Percentiles rank a stretch among this genome's conserved stretches.
Evolutionary conservation across 2,797 vertebrate species (phyloP).

Genomic region (Aeoliscus strigatus): DNA sequence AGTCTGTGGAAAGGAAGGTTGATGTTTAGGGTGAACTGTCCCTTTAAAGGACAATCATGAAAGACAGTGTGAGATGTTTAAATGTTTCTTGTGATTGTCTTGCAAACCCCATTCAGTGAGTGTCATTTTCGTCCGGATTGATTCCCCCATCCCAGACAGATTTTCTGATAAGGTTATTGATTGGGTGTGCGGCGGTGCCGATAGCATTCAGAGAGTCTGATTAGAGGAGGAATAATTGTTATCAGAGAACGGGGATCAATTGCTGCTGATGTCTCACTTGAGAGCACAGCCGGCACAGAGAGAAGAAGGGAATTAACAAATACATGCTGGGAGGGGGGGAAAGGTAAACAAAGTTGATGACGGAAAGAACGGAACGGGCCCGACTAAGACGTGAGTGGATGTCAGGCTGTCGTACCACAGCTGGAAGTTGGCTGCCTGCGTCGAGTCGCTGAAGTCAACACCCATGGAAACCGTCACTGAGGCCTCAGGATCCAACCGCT

Average conservation of each 20-base stretch:
- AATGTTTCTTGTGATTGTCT: slow-evolving; percentile 65
- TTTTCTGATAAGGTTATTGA: slow-evolving; percentile 91
- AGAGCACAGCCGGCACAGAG: slow-evolving; percentile 48
- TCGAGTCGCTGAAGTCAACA: slow-evolving; percentile 96
- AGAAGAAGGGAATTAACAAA: slow-evolving; percentile 6
- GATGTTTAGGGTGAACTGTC: neutral
- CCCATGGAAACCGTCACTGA: slow-evolving; percentile 89
- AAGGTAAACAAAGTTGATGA: too few species aligned
- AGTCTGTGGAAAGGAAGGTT: too few species aligned
- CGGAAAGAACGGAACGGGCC: too few species aligned
- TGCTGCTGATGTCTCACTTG: slow-evolving; percentile 77
- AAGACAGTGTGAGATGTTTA: too few species aligned
- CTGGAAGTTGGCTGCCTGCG: slow-evolving; percentile 91
- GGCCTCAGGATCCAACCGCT: slow-evolving; percentile 82
- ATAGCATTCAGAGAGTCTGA: slow-evolving; percentile 92
- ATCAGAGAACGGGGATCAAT: slow-evolving; percentile 91
- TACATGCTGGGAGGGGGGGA: too few species aligned
- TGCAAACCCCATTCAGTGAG: slow-evolving; percentile 81
- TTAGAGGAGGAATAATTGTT: slow-evolving; percentile 96
- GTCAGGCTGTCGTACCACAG: slow-evolving; percentile 82
- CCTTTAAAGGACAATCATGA: too few species aligned
- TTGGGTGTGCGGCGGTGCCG: slow-evolving; percentile 73
- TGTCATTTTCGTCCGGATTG: slow-evolving; percentile 83
- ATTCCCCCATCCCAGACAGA: slow-evolving; percentile 79
- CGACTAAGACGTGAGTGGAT: slow-evolving; percentile 20